Evolutionary conservation across 2,113 vertebrate genomes (phyloP).

Genomic region (Pterophyllum scalare): DNA sequence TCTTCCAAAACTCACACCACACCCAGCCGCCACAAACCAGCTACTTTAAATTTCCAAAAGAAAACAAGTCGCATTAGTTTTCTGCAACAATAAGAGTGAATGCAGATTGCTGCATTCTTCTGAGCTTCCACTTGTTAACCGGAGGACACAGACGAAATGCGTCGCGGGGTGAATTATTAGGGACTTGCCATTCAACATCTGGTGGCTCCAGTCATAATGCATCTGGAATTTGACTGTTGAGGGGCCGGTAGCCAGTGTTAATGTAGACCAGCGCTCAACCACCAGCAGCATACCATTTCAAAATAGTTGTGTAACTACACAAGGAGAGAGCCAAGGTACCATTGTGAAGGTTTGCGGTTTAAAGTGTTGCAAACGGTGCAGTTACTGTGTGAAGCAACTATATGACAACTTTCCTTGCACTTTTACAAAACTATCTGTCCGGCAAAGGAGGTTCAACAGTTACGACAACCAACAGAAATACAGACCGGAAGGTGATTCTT

Average conservation of each 20-base stretch:
- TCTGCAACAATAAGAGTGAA: constrained; percentile 32
- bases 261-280: constrained; percentile 50
- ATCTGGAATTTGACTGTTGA: constrained; percentile 74
- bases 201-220: constrained; percentile 71
- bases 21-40: constrained; percentile 74
- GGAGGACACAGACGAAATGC: constrained; percentile 35
- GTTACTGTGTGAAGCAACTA: constrained; percentile 58
- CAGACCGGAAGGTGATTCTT: neutral
- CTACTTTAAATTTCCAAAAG: constrained; percentile 50
- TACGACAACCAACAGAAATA: neutral
- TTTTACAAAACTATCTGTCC: constrained; percentile 22
- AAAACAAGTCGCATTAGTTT: constrained; percentile 47
- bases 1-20: constrained; percentile 73
- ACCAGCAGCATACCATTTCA: constrained; percentile 59
- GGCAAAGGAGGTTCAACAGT: neutral
- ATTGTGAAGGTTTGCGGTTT: constrained; percentile 66
- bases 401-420: constrained; percentile 63
- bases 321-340: constrained; percentile 49
- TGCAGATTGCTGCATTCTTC: constrained; percentile 45
- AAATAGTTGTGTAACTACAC: constrained; percentile 68
- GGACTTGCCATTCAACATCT: constrained; percentile 76
- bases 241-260: constrained; percentile 60
- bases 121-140: constrained; percentile 47
- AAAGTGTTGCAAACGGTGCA: constrained; percentile 65
- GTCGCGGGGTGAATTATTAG: constrained; percentile 31